phyloP scores from a whole-genome alignment of 2,888 invertebrate species.

The Dastarcus helophoroides region DNA sequence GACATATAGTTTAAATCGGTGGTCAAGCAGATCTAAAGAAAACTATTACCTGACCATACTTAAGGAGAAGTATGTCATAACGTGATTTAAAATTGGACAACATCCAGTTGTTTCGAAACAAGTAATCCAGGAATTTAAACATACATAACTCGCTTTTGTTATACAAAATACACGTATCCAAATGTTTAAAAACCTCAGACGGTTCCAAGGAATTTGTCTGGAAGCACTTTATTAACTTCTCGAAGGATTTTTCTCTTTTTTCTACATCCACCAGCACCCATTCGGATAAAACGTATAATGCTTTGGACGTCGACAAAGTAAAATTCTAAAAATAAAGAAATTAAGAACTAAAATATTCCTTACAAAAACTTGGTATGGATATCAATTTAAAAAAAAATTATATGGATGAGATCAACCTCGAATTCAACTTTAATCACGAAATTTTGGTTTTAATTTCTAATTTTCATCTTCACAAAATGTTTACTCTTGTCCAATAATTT shows the following conservation, averaged over 20 bases:
- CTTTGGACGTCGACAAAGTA: slow-evolving; percentile 33
- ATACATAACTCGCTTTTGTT: slow-evolving; percentile 46
- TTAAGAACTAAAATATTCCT: slow-evolving; percentile 1
- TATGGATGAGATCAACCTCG: too few species aligned
- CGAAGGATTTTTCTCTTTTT: slow-evolving; percentile 44
- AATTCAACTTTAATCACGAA: too few species aligned
- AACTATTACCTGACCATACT: slow-evolving; percentile 36
- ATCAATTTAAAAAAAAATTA: too few species aligned
- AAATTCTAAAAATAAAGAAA: slow-evolving; percentile 27
- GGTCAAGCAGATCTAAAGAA: not conserved
- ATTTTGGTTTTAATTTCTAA: too few species aligned
- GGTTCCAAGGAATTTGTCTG: slow-evolving; percentile 39
- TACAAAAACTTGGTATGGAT: too few species aligned
- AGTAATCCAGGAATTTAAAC: slow-evolving; percentile 40
- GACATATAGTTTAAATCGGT: not conserved
- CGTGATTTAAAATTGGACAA: slow-evolving; percentile 39
- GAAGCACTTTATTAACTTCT: slow-evolving; percentile 40
- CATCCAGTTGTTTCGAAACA: slow-evolving; percentile 39
- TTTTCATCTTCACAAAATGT: too few species aligned
- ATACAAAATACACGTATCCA: slow-evolving; percentile 46
- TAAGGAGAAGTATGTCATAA: slow-evolving; percentile 38
- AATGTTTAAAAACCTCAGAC: slow-evolving; percentile 41
- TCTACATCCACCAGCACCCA: slow-evolving; percentile 42
- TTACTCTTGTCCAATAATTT: too few species aligned
- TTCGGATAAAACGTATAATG: slow-evolving; percentile 40